Conservation (phyloP, 2,888 invertebrate species). For the Perizoma flavofasciatum region DNA sequence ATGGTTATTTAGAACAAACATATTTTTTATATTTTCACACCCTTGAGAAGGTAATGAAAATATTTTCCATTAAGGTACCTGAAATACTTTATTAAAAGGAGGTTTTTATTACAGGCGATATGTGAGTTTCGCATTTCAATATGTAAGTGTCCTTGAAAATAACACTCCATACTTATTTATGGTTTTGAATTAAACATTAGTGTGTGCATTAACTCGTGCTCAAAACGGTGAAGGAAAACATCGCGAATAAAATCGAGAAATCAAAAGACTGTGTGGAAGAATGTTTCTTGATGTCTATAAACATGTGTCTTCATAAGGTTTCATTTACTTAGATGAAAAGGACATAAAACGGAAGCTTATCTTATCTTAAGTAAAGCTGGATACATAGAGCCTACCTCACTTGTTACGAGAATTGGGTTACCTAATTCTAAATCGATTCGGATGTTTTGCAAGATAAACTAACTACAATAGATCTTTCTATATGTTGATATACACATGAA, state of each 20-base stretch:
- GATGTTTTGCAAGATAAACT: too few species aligned
- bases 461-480: too few species aligned
- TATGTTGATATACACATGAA: too few species aligned
- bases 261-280: not conserved
- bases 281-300: not conserved
- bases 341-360: not conserved
- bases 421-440: too few species aligned
- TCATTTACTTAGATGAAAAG: not conserved
- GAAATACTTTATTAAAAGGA: not conserved
- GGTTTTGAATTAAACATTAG: too few species aligned
- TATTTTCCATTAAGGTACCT: slow-evolving; percentile 4
- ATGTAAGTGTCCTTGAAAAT: not conserved
- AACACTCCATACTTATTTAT: too few species aligned
- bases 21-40: slow-evolving; percentile 1
- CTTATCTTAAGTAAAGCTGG: not conserved
- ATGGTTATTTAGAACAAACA: not conserved
- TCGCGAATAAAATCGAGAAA: not conserved
- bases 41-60: slow-evolving; percentile 6
- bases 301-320: not conserved
- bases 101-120: not conserved
- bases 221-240: too few species aligned
- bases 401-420: not conserved
- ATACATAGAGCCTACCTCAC: not conserved
- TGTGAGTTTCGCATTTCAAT: too few species aligned
- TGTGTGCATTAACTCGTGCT: not conserved